These are phyloP conservation scores for Lithophane ornitopus DNA, from an alignment of 2,888 invertebrate genomes.

Conservation along the genomic window DNA sequence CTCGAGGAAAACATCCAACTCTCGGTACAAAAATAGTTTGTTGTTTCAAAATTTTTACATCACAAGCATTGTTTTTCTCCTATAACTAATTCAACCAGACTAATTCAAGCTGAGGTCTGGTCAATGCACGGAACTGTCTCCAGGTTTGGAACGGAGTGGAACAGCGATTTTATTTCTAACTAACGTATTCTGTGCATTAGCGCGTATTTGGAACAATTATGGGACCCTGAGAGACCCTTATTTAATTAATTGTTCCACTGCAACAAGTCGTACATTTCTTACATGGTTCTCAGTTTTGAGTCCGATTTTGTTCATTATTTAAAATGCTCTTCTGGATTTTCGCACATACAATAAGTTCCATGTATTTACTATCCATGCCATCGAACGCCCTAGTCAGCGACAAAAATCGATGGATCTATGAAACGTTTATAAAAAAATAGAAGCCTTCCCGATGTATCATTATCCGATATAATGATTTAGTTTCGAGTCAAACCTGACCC, in stretches of 20 bases:
- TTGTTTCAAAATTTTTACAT: slow-evolving; percentile 17
- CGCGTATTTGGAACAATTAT: background rate
- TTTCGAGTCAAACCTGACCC: slow-evolving; percentile 41
- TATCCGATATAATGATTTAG: slow-evolving; percentile 37
- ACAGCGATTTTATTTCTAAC: background rate
- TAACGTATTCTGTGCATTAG: background rate
- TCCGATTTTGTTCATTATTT: background rate
- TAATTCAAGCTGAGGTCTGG: background rate
- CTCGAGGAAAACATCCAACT: slow-evolving; percentile 24
- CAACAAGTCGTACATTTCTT: background rate
- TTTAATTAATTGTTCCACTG: background rate
- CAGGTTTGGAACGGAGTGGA: background rate
- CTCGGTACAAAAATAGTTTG: slow-evolving; percentile 38
- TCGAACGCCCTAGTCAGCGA: too few relatives aligned
- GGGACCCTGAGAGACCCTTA: too few relatives aligned
- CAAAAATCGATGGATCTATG: background rate
- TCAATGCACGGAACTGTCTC: background rate
- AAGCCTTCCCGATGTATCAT: background rate
- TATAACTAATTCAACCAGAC: background rate
- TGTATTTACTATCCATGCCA: too few relatives aligned
- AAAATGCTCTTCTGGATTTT: background rate
- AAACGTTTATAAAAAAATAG: background rate
- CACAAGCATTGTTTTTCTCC: background rate
- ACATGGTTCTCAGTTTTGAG: background rate
- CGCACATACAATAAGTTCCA: background rate